Conservation (phyloP, 2,797 vertebrate genomes). For the Tragelaphus eurycerus region DNA sequence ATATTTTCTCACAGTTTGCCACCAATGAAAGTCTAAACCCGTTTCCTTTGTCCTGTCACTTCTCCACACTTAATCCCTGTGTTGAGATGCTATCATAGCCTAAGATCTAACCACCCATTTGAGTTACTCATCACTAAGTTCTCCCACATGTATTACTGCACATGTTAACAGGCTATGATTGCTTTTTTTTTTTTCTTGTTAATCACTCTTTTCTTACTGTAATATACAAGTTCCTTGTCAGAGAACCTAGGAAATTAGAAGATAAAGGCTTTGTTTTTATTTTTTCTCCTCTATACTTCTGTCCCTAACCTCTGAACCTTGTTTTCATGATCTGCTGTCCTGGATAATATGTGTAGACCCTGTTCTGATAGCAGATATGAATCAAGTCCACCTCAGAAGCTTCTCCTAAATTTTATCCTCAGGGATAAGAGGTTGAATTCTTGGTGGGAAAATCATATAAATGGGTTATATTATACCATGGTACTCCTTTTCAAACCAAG, state of each 20-base stretch:
- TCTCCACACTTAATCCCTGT: too few relatives aligned
- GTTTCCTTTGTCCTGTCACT: background rate
- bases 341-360: background rate
- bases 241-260: background rate
- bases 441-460: background rate
- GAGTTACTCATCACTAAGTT: background rate
- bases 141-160: background rate
- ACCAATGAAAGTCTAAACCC: background rate
- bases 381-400: background rate
- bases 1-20: background rate
- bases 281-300: background rate
- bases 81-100: background rate
- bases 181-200: background rate
- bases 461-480: background rate
- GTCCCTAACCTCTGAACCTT: background rate
- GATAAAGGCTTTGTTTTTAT: background rate
- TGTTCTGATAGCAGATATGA: background rate
- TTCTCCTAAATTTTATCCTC: background rate
- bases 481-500: background rate
- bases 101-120: background rate
- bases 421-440: background rate
- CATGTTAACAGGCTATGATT: too few relatives aligned
- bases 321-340: too few relatives aligned
- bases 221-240: too few relatives aligned
- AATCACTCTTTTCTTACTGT: background rate